Percentiles rank a stretch among this genome's conserved stretches.
Evolutionary conservation across 2,113 vertebrate species (phyloP).

Genomic region (Grammomys dolichurus): DNA sequence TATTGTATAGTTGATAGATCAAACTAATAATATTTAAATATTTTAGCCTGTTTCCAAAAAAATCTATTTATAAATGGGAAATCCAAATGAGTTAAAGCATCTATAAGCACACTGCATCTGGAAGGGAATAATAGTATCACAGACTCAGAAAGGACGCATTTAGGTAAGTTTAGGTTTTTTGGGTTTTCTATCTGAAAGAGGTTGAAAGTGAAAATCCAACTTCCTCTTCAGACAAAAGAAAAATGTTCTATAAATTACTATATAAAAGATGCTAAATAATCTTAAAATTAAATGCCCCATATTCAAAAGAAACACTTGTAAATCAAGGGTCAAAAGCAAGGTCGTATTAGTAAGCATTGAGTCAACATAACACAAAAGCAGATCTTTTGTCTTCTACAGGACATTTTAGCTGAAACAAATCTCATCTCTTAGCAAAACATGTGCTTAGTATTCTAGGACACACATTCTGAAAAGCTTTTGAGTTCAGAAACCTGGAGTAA

Average conservation of each 20-base stretch:
- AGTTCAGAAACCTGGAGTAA: conserved; percentile 70
- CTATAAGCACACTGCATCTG: not conserved
- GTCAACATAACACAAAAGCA: conserved; percentile 42
- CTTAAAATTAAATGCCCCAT: conserved; percentile 23
- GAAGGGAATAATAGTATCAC: not conserved
- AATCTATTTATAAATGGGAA: conserved; percentile 20
- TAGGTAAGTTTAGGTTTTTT: conserved; percentile 27
- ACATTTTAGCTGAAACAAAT: conserved; percentile 44
- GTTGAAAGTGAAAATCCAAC: conserved; percentile 52
- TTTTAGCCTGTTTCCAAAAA: conserved; percentile 44
- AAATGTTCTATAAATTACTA: not conserved
- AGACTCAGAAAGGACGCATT: not conserved
- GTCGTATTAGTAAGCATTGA: conserved; percentile 45
- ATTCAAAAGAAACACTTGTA: conserved; percentile 48
- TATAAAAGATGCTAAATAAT: conserved; percentile 21
- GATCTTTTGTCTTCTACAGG: conserved; percentile 42
- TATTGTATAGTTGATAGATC: conserved; percentile 8
- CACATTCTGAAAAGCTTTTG: conserved; percentile 53
- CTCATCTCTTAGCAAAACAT: conserved; percentile 53
- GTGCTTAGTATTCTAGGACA: conserved; percentile 67
- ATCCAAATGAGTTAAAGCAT: conserved; percentile 23
- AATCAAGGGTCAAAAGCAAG: conserved; percentile 5
- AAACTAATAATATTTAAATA: conserved; percentile 37
- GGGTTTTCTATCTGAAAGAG: not conserved
- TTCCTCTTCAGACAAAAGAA: conserved; percentile 57